Evolutionary conservation across 1,140 invertebrate genomes (phyloP).

Genomic region (Bombus affinis): DNA sequence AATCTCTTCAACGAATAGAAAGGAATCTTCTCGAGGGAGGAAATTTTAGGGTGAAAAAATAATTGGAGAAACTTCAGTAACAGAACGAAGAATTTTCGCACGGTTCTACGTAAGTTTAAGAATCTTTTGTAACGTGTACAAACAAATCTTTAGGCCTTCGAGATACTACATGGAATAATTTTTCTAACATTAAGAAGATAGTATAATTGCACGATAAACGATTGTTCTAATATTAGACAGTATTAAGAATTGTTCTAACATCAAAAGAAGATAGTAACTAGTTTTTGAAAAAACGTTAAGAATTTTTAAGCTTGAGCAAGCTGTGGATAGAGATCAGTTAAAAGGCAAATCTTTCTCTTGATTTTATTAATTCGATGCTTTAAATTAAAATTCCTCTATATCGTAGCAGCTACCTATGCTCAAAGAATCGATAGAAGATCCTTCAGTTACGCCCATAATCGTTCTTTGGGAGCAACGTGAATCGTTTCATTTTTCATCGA

Average conservation of each 20-base stretch:
- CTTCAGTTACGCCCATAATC: conserved; percentile 11
- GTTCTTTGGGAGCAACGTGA: background rate
- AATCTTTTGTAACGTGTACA: background rate
- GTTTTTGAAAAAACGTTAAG: too few relatives aligned
- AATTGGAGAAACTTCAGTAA: background rate
- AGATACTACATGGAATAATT: too few relatives aligned
- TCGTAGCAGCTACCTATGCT: background rate
- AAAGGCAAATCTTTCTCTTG: too few relatives aligned
- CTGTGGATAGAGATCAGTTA: too few relatives aligned
- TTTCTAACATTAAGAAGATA: too few relatives aligned
- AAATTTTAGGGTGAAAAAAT: background rate
- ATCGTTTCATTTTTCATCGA: conserved; percentile 17
- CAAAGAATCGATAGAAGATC: background rate
- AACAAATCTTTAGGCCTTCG: too few relatives aligned
- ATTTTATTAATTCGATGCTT: background rate
- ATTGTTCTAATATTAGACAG: too few relatives aligned
- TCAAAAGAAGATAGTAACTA: too few relatives aligned
- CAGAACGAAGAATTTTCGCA: background rate
- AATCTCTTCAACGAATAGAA: conserved; percentile 12
- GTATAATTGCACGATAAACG: too few relatives aligned
- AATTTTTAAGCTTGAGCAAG: too few relatives aligned
- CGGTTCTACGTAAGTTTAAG: background rate
- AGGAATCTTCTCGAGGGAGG: background rate
- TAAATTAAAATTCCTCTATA: background rate
- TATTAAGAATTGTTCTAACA: too few relatives aligned